phyloP scores from a whole-genome alignment of 2,888 invertebrate genomes.

The Eudemis profundana region DNA sequence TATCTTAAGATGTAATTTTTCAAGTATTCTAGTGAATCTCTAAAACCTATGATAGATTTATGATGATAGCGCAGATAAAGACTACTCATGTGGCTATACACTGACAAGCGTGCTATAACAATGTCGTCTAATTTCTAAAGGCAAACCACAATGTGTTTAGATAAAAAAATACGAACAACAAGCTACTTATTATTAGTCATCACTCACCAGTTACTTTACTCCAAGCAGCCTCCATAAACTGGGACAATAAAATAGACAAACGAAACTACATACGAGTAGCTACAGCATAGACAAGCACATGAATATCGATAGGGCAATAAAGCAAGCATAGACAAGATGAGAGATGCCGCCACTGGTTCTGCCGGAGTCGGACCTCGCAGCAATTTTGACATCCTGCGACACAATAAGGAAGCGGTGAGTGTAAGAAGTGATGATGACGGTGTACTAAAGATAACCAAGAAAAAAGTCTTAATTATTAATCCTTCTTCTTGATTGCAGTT shows the following conservation, averaged over 20 bases:
- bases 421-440: constrained; percentile 45
- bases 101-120: no score
- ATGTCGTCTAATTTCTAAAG: no score
- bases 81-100: no score
- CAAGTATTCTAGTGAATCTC: no score
- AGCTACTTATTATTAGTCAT: no score
- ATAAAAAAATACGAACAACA: no score
- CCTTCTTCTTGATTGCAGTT: not conserved
- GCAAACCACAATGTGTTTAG: no score
- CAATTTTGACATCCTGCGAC: constrained; percentile 56
- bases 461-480: no score
- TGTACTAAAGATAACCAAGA: constrained; percentile 36
- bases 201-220: not conserved
- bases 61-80: no score
- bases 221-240: not conserved
- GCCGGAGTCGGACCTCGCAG: no score
- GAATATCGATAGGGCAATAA: constrained; percentile 40
- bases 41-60: no score
- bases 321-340: constrained; percentile 29
- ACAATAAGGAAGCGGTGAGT: constrained; percentile 49
- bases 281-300: constrained; percentile 15
- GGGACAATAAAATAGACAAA: constrained; percentile 2
- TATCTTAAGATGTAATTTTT: no score
- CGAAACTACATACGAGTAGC: not conserved
- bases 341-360: constrained; percentile 33